Percentiles rank a stretch among this genome's conserved stretches.
phyloP scores from a whole-genome alignment of 2,797 vertebrate species.

The Parambassis ranga region DNA sequence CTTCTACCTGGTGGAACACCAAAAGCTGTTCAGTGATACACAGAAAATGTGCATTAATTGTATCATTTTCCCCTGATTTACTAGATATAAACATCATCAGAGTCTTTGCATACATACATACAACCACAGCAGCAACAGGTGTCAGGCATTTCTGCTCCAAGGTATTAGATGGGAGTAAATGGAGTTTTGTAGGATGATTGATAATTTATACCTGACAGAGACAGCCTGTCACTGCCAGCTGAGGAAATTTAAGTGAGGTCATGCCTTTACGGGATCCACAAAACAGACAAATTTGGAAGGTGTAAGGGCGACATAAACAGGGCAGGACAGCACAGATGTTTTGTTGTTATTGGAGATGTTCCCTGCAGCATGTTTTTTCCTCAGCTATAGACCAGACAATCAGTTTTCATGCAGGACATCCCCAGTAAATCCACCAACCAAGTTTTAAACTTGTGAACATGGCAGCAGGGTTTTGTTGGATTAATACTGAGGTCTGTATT shows the following conservation, averaged over 20 bases:
- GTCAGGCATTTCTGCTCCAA: too few relatives aligned
- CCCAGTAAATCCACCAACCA: too few relatives aligned
- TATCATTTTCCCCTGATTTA: background rate
- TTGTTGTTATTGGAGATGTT: background rate
- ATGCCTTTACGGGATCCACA: slow-evolving; percentile 18
- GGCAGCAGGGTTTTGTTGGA: too few relatives aligned
- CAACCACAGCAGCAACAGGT: background rate
- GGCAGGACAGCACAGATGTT: slow-evolving; percentile 16
- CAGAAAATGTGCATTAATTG: background rate
- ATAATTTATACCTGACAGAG: slow-evolving; percentile 27
- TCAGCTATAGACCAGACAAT: background rate
- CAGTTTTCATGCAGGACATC: background rate
- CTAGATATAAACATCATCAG: background rate
- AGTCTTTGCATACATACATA: too few relatives aligned
- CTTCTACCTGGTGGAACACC: background rate
- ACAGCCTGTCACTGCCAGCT: slow-evolving; percentile 44
- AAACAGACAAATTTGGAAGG: slow-evolving; percentile 34
- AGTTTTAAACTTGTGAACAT: too few relatives aligned
- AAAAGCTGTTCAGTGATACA: background rate
- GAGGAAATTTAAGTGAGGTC: slow-evolving; percentile 38
- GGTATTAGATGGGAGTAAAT: too few relatives aligned
- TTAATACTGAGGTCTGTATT: too few relatives aligned
- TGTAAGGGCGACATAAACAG: slow-evolving; percentile 36
- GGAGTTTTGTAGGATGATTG: slow-evolving; percentile 30
- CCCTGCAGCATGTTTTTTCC: background rate